phyloP scores from a whole-genome alignment of 2,113 vertebrate species.

The Paracanthobrama guichenoti region DNA sequence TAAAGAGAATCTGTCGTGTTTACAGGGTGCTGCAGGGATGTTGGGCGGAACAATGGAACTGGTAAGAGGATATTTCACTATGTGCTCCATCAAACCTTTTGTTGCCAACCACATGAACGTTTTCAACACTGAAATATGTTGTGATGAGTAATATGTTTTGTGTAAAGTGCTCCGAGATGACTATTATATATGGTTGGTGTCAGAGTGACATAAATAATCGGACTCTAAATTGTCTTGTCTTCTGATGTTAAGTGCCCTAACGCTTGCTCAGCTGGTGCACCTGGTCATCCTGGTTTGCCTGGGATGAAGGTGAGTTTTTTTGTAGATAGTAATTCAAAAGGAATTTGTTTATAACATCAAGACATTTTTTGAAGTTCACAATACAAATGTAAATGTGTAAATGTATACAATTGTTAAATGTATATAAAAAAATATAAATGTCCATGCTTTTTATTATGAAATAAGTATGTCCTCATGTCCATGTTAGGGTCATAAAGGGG shows the following conservation, averaged over 20 bases:
- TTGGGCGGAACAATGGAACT: conserved; percentile 68
- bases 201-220: background rate
- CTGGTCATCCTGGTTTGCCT: conserved; percentile 90
- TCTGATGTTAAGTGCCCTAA: conserved; percentile 84
- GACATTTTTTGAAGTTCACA: too few species aligned
- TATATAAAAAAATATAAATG: background rate
- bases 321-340: background rate
- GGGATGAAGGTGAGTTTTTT: conserved; percentile 90
- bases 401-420: background rate
- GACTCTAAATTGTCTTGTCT: background rate
- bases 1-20: conserved; percentile 11
- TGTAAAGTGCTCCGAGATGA: background rate
- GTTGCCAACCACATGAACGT: background rate
- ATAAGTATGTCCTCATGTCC: background rate
- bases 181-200: background rate
- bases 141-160: background rate
- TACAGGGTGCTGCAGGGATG: conserved; percentile 76
- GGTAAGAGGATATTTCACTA: conserved; percentile 62
- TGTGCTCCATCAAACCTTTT: background rate
- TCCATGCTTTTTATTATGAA: background rate
- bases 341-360: background rate
- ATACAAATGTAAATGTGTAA: background rate
- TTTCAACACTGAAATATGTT: background rate
- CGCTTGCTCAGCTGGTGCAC: conserved; percentile 85
- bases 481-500: conserved; percentile 92